phyloP scores from a whole-genome alignment of 2,797 vertebrate genomes.

The Anomalospiza imberbis region DNA sequence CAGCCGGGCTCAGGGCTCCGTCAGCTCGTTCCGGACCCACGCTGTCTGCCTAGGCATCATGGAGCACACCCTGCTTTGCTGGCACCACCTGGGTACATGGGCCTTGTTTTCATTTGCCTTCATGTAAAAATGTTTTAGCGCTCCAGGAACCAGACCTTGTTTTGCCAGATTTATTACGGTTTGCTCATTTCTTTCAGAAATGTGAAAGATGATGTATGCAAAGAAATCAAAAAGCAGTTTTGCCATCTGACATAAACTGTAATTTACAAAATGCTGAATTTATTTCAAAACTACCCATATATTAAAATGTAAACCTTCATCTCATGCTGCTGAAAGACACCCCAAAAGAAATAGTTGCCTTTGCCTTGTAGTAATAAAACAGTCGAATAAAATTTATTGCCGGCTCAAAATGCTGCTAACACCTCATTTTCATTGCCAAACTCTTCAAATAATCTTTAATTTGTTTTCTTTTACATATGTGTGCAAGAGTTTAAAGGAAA shows the following conservation, averaged over 20 bases:
- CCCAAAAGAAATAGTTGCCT: constrained; percentile 18
- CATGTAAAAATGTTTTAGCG: not conserved
- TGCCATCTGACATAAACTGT: not conserved
- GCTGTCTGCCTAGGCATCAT: rapidly evolving
- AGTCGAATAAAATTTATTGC: constrained; percentile 42
- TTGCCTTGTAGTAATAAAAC: constrained; percentile 23
- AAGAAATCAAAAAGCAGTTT: not conserved
- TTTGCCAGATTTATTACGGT: not conserved
- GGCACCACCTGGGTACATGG: not conserved
- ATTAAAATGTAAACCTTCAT: not conserved
- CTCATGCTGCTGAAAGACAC: not conserved
- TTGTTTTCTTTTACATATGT: constrained; percentile 52
- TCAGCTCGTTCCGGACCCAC: not conserved
- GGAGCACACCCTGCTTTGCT: not conserved
- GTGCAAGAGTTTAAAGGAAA: constrained; percentile 29
- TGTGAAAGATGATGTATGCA: not conserved
- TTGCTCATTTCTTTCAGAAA: not conserved
- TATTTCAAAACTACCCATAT: not conserved
- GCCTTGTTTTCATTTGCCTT: not conserved
- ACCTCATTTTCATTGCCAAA: constrained; percentile 47
- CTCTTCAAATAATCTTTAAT: constrained; percentile 47
- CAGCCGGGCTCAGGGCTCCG: not conserved
- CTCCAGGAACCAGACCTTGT: not conserved
- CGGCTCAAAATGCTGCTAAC: constrained; percentile 40
- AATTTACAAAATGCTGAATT: not conserved